Conservation (phyloP, 1,140 invertebrate species). For the Temnothorax curvispinosus region DNA sequence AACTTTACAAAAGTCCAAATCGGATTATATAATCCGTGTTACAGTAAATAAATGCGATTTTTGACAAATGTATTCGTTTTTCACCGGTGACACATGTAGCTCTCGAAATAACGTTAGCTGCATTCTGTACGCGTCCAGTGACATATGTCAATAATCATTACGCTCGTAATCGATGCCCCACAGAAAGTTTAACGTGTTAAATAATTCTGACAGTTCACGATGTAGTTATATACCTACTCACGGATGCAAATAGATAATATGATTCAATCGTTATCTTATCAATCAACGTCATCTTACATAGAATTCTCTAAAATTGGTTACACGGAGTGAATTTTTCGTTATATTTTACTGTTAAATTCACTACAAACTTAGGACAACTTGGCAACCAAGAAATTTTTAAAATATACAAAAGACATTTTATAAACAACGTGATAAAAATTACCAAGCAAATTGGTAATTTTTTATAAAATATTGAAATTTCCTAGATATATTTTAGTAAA, state of each 20-base stretch:
- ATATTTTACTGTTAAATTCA: too few species aligned
- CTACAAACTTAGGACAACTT: too few species aligned
- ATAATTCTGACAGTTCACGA: conserved; percentile 1
- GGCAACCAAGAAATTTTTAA: too few species aligned
- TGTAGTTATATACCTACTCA: background rate
- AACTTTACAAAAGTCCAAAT: background rate
- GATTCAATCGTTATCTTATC: background rate
- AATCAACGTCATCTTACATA: background rate
- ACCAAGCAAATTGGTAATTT: too few species aligned
- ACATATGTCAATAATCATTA: conserved; percentile 4
- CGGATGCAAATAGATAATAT: background rate
- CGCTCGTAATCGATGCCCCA: background rate
- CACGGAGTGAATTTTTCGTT: too few species aligned
- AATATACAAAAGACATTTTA: too few species aligned
- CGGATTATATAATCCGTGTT: background rate
- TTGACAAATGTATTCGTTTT: conserved; percentile 12
- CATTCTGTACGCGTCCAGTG: background rate
- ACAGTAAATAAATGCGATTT: conserved; percentile 7
- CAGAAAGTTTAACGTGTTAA: background rate
- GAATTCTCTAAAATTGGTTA: background rate
- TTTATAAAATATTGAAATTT: too few species aligned
- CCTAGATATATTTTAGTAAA: too few species aligned
- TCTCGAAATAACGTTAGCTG: background rate
- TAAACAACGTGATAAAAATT: too few species aligned
- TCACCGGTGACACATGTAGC: background rate